Evolutionary conservation across 2,113 vertebrate species (phyloP).

Genomic region (Uria aalge): DNA sequence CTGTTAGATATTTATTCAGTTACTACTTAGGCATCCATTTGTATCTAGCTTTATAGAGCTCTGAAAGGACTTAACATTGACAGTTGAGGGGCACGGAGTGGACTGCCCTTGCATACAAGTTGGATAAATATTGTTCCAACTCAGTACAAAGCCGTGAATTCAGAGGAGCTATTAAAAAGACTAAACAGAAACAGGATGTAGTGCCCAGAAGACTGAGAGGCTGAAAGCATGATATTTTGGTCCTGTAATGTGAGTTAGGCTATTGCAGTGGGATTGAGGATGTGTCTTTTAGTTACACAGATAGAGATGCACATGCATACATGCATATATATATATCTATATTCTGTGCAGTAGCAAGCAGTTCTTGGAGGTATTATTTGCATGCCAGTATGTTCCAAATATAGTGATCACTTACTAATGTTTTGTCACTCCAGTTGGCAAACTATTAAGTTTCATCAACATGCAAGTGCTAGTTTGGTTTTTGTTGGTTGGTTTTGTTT

Average conservation of each 20-base stretch:
- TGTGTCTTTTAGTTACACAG: neutral
- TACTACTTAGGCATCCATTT: neutral
- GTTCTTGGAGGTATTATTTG: neutral
- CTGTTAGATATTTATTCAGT: neutral
- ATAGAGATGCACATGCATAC: fast-evolving
- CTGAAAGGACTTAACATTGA: neutral
- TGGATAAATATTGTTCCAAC: neutral
- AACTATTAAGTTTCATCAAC: neutral
- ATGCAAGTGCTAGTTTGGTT: neutral
- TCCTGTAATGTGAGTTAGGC: neutral
- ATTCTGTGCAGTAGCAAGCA: neutral
- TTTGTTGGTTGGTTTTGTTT: neutral
- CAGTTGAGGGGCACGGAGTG: neutral
- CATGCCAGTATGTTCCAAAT: neutral
- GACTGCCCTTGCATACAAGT: neutral
- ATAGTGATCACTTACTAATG: neutral
- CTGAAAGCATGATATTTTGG: neutral
- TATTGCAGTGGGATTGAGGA: neutral
- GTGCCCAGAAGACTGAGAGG: neutral
- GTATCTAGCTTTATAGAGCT: neutral
- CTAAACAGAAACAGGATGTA: neutral
- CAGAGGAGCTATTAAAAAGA: neutral
- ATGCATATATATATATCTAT: fast-evolving
- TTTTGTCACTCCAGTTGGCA: neutral
- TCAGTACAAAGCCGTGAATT: neutral